Conservation (phyloP, 2,113 vertebrate species). For the Pomatostomus ruficeps region DNA sequence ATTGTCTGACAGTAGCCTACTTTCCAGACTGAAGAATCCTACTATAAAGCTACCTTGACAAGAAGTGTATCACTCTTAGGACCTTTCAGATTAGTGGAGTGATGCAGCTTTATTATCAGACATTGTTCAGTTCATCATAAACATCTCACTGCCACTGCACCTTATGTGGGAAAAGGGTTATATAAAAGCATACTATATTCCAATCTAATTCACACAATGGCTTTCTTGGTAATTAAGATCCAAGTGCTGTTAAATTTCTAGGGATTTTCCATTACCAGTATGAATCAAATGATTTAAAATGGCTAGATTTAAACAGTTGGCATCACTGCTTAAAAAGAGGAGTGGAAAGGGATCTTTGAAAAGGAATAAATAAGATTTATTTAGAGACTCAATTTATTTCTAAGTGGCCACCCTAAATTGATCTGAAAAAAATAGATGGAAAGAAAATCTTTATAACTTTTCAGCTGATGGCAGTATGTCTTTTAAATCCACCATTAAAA, state of each 20-base stretch:
- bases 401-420: not conserved
- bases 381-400: not conserved
- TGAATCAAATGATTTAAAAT: not conserved
- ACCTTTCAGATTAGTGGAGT: constrained; percentile 16
- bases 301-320: not conserved
- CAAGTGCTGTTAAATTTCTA: constrained; percentile 12
- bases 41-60: not conserved
- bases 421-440: not conserved
- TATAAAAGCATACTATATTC: constrained; percentile 6
- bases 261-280: not conserved
- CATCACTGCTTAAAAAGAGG: not conserved
- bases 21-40: not conserved
- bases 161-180: not conserved
- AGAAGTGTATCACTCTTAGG: not conserved
- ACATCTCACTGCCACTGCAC: not conserved
- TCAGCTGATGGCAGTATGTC: not conserved
- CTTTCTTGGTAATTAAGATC: constrained; percentile 28
- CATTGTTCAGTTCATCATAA: constrained; percentile 27
- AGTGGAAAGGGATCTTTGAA: not conserved
- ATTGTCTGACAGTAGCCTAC: not conserved
- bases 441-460: not conserved
- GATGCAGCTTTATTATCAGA: constrained; percentile 27
- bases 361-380: not conserved
- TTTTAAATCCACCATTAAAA: not conserved
- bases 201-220: not conserved